phyloP scores from a whole-genome alignment of 2,113 vertebrate genomes.

The Mastomys coucha region DNA sequence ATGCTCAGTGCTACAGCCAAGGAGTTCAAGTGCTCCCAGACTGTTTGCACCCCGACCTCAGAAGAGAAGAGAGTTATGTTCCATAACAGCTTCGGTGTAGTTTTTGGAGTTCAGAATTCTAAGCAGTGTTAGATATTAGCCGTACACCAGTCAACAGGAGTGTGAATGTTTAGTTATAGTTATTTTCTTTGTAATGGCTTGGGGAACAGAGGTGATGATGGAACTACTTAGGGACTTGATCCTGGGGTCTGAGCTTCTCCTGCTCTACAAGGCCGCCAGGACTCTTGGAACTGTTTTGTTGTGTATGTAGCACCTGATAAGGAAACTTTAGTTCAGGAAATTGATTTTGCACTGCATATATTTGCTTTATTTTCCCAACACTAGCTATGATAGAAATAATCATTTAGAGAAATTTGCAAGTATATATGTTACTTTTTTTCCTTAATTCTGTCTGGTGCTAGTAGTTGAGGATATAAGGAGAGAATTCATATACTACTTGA shows the following conservation, averaged over 20 bases:
- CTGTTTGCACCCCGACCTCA: slow-evolving; percentile 14
- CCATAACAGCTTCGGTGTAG: background rate
- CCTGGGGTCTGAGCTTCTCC: background rate
- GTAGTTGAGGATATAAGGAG: background rate
- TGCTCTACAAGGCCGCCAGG: background rate
- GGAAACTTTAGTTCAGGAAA: background rate
- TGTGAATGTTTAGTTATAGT: slow-evolving; percentile 13
- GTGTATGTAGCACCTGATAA: background rate
- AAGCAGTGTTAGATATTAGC: slow-evolving; percentile 6
- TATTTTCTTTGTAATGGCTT: slow-evolving; percentile 39
- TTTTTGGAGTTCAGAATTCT: slow-evolving; percentile 41
- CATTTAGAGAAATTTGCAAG: slow-evolving; percentile 34
- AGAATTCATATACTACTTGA: background rate
- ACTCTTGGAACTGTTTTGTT: background rate
- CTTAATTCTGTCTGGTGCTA: background rate
- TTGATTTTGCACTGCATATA: slow-evolving; percentile 13
- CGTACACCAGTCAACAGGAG: background rate
- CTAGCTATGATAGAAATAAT: slow-evolving; percentile 10
- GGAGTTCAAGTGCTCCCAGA: background rate
- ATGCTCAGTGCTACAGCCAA: background rate
- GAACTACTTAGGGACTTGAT: background rate
- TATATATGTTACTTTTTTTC: slow-evolving; percentile 38
- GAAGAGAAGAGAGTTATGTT: slow-evolving; percentile 38
- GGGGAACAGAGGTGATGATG: background rate
- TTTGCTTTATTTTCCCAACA: slow-evolving; percentile 47